These are phyloP conservation scores for Lymantria dispar DNA, from an alignment of 2,888 invertebrate species.

Conservation along the genomic window DNA sequence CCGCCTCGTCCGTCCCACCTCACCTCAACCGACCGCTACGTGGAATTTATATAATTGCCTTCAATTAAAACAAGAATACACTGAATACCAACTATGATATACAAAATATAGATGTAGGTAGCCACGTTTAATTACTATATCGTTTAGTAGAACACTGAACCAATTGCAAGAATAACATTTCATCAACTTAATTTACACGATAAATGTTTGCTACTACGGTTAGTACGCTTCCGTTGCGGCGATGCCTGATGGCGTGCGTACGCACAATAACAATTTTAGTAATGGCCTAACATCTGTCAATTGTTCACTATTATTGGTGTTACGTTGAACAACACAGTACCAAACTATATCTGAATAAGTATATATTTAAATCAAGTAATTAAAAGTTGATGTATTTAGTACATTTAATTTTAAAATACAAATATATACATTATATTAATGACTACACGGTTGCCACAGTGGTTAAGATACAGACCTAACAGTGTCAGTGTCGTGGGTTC, in stretches of 20 bases:
- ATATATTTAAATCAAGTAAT: no score
- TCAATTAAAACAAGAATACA: slow-evolving; percentile 74
- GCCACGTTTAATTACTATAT: slow-evolving; percentile 32
- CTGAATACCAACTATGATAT: slow-evolving; percentile 51
- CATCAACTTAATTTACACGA: slow-evolving; percentile 37
- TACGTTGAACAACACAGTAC: no score
- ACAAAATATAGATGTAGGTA: slow-evolving; percentile 30
- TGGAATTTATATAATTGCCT: slow-evolving; percentile 79
- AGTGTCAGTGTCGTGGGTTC: no score
- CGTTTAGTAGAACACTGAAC: slow-evolving; percentile 25
- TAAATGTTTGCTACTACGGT: slow-evolving; percentile 46
- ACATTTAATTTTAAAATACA: no score
- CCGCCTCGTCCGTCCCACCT: slow-evolving; percentile 50
- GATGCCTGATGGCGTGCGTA: slow-evolving; percentile 6
- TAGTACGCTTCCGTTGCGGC: slow-evolving; percentile 22
- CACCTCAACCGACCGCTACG: slow-evolving; percentile 62
- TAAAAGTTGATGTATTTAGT: no score
- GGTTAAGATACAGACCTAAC: no score
- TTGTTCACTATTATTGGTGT: slow-evolving; percentile 15
- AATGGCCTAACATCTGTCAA: slow-evolving; percentile 12
- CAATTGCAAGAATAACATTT: slow-evolving; percentile 27
- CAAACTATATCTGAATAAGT: no score
- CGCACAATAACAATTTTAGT: slow-evolving; percentile 22
- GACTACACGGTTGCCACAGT: no score
- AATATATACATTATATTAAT: no score